Conservation (phyloP, 2,888 invertebrate genomes). For the Rhagophthalmus giganteus region DNA sequence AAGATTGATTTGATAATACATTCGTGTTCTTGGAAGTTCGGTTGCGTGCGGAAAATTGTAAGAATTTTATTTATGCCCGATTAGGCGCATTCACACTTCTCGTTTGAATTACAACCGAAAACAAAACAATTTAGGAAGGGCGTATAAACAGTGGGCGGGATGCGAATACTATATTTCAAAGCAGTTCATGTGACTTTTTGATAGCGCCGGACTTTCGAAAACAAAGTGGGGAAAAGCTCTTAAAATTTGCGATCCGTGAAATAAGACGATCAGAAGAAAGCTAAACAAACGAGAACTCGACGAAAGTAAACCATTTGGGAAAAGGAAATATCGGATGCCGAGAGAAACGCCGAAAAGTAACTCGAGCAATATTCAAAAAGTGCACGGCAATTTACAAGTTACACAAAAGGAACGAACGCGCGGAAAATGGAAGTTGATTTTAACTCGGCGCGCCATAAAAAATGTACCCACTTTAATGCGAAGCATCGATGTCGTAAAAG, state of each 20-base stretch:
- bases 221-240: conserved; percentile 36
- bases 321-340: conserved; percentile 32
- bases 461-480: too few relatives aligned
- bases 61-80: conserved; percentile 25
- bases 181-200: conserved; percentile 14
- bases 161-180: conserved; percentile 12
- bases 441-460: too few relatives aligned
- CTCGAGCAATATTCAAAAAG: conserved; percentile 29
- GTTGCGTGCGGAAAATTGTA: conserved; percentile 26
- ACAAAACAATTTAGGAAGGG: conserved; percentile 20
- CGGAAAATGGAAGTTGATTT: conserved; percentile 10
- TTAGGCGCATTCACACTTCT: conserved; percentile 25
- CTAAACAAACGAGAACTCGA: conserved; percentile 41
- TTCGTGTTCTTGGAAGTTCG: conserved; percentile 9
- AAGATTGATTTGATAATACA: conserved; percentile 29
- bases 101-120: conserved; percentile 18
- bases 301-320: conserved; percentile 32
- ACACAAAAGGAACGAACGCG: conserved; percentile 21
- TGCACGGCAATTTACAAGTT: conserved; percentile 24
- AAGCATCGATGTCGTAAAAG: too few relatives aligned
- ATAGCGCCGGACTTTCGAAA: conserved; percentile 27
- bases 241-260: conserved; percentile 53
- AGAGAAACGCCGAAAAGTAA: conserved; percentile 24
- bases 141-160: conserved; percentile 3
- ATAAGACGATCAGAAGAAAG: conserved; percentile 51